Evolutionary conservation across 2,797 vertebrate species (phyloP), one percentile per base, ranked within the genome.

Genomic region (Rousettus madagascariensis): DNA sequence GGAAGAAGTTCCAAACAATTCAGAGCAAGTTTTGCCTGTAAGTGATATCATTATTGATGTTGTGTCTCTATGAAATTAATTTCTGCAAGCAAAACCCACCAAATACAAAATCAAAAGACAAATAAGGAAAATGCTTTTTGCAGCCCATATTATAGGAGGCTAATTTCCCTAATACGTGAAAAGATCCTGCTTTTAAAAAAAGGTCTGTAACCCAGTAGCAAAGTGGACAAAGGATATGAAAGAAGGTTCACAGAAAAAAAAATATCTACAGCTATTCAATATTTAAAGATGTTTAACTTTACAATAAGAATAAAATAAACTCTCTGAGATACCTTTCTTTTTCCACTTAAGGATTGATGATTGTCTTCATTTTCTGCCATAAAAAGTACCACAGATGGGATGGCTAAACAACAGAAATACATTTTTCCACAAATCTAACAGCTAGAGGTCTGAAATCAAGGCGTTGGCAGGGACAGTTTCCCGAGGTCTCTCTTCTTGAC

Each of bases 191-290:
- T 41, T n/a, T 65, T n/a, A 11, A n/a, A 61, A 49, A 49, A 74
- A 86, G 12, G 1, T 22, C 8, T 3, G 17, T 51, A 66, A 78
- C 74, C 24, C 59, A n/a, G 0, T 33, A 33, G 72, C 69, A 41
- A 63, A 68, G 3, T 11, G 61, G 65, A 36, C 38, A 51, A 53
- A 89, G 16, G 36, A 24, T 38, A 22, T 71, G 20, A 53, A 61
- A n/a, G 43, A 19, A 11, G 3, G 26, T 30, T 72, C 24, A 33
- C 38, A 28, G 38, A 38, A 86, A 57, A 55, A 49, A 49, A 85
- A 22, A n/a, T 28, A 7, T 0, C 4, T 1, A 0, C 0, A 15
- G 26, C 46, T 41, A 36, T 55, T 38, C 13, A 28, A 0, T 55
- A 13, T 46, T 0, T 43, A 33, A 68, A 65, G 55, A 26, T 33